phyloP scores from a whole-genome alignment of 2,888 invertebrate genomes.

The Proisotoma minuta region DNA sequence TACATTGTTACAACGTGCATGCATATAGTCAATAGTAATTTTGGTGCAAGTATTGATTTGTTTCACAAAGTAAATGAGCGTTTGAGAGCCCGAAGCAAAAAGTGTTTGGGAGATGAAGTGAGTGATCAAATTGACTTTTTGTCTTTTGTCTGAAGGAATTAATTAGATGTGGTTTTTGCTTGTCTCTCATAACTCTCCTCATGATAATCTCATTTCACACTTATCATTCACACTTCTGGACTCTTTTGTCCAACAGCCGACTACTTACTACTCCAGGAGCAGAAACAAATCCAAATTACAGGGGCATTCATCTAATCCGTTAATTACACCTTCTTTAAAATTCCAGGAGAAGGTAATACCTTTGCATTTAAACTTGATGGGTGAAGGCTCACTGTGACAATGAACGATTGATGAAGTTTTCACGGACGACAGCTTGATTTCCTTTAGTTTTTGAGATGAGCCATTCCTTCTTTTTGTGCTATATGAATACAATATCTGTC shows the following conservation, averaged over 20 bases:
- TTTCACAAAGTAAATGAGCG: no score
- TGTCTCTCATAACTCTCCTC: background rate
- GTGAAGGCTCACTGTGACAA: background rate
- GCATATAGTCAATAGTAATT: no score
- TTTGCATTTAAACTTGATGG: no score
- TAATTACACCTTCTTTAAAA: background rate
- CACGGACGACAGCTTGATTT: background rate
- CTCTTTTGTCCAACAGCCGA: background rate
- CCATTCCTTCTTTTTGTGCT: no score
- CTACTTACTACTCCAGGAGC: background rate
- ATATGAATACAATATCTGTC: no score
- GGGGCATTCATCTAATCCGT: background rate
- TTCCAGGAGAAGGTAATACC: no score
- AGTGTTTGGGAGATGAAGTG: no score
- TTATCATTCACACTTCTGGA: background rate
- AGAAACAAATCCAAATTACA: background rate
- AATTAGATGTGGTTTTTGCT: background rate
- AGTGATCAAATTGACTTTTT: background rate
- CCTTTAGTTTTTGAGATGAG: background rate
- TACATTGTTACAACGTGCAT: no score
- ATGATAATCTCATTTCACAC: background rate
- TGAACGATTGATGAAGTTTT: background rate
- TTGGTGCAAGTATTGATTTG: no score
- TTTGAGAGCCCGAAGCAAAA: no score
- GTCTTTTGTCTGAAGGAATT: background rate